Evolutionary conservation across 2,888 invertebrate genomes (phyloP).

Genomic region (Aphelenchoides bicaudatus): DNA sequence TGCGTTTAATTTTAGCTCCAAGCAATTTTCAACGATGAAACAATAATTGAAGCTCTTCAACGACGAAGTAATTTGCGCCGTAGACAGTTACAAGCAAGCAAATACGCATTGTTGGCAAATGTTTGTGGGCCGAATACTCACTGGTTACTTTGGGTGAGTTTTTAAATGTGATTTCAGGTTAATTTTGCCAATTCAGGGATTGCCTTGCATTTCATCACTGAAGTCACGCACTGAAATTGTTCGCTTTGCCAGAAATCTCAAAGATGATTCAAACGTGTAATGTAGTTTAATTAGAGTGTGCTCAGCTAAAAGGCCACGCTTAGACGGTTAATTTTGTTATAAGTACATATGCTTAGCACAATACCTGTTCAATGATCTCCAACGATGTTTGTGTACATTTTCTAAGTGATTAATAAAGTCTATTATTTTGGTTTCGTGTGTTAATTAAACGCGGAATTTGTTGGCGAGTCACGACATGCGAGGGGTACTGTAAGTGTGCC

Average conservation of each 20-base stretch:
- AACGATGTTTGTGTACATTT: too few species aligned
- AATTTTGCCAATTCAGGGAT: neutral
- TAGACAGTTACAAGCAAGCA: slow-evolving; percentile 49
- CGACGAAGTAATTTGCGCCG: slow-evolving; percentile 39
- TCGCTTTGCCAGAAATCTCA: neutral
- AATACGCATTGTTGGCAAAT: slow-evolving; percentile 20
- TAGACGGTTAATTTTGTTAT: too few species aligned
- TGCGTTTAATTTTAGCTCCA: slow-evolving; percentile 68
- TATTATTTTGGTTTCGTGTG: too few species aligned
- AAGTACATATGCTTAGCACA: too few species aligned
- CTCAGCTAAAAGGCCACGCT: neutral
- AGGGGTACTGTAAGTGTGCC: too few species aligned
- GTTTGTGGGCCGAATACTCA: slow-evolving; percentile 26
- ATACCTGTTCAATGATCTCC: too few species aligned
- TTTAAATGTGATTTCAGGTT: slow-evolving; percentile 28
- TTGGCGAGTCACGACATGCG: too few species aligned
- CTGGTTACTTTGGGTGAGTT: slow-evolving; percentile 36
- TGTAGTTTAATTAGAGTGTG: neutral
- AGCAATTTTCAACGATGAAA: slow-evolving; percentile 79
- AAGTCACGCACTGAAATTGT: neutral
- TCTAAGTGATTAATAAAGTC: too few species aligned
- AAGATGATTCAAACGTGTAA: neutral
- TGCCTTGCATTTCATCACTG: slow-evolving; percentile 5
- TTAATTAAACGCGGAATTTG: too few species aligned
- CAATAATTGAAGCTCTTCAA: slow-evolving; percentile 74